phyloP scores from a whole-genome alignment of 2,113 vertebrate species.

The Rynchops niger region DNA sequence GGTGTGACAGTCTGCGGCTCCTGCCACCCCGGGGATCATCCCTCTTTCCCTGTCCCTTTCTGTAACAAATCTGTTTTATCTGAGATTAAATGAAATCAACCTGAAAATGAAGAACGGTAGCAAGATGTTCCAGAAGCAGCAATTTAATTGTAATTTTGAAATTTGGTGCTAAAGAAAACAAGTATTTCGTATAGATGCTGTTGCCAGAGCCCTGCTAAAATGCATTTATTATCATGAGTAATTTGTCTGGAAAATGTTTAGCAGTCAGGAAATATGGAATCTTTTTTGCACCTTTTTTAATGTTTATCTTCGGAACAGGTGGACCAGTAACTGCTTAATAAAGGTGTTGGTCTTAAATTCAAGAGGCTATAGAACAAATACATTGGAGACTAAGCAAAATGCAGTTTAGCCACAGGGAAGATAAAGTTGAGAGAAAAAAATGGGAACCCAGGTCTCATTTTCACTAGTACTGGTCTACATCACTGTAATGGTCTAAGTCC shows the following conservation, averaged over 20 bases:
- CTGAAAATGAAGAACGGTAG: not conserved
- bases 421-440: not conserved
- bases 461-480: not conserved
- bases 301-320: not conserved
- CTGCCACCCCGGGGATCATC: not conserved
- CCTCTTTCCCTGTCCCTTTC: not conserved
- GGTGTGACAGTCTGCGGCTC: not conserved
- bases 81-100: not conserved
- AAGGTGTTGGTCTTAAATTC: not conserved
- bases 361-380: not conserved
- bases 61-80: not conserved
- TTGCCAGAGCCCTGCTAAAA: not conserved
- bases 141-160: not conserved
- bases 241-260: not conserved
- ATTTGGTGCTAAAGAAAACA: not conserved
- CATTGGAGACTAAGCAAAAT: not conserved
- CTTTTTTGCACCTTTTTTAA: not conserved
- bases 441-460: not conserved
- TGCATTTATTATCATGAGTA: not conserved
- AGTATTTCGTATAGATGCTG: not conserved
- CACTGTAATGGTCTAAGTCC: not conserved
- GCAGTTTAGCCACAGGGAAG: not conserved
- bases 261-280: not conserved
- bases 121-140: not conserved
- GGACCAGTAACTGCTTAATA: not conserved